Conservation (phyloP, 2,888 invertebrate genomes). For the Nemurella pictetii region DNA sequence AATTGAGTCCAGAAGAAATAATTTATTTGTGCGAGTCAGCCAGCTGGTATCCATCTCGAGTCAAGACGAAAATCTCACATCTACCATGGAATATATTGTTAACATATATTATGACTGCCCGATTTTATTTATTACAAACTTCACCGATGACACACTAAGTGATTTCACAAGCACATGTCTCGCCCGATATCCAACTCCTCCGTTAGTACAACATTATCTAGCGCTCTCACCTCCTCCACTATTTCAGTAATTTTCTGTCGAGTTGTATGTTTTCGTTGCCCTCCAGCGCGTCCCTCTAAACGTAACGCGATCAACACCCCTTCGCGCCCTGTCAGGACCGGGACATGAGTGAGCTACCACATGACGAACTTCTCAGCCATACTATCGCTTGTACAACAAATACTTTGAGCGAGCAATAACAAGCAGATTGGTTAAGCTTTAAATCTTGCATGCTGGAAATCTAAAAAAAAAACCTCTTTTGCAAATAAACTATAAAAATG, state of each 20-base stretch:
- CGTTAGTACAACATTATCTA: not conserved
- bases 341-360: conserved; percentile 8
- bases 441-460: conserved; percentile 1
- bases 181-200: not conserved
- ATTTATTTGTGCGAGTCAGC: conserved; percentile 31
- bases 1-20: not conserved
- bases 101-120: conserved; percentile 1
- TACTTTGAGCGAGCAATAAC: not conserved
- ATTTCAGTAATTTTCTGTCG: conserved; percentile 34
- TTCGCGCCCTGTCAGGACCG: not conserved
- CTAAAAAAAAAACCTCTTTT: not conserved
- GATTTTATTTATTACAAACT: conserved; percentile 36
- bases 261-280: conserved; percentile 35
- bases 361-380: not conserved
- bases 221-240: conserved; percentile 26
- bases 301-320: not conserved
- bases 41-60: not conserved
- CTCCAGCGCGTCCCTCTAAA: not conserved
- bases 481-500: not conserved
- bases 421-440: conserved; percentile 1
- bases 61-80: not conserved
- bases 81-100: not conserved
- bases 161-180: conserved; percentile 32
- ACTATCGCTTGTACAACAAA: not conserved
- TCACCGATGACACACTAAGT: conserved; percentile 32